Evolutionary conservation across 2,797 vertebrate species (phyloP), one percentile per base, ranked within the genome.

Genomic region (Remorina albescens): DNA sequence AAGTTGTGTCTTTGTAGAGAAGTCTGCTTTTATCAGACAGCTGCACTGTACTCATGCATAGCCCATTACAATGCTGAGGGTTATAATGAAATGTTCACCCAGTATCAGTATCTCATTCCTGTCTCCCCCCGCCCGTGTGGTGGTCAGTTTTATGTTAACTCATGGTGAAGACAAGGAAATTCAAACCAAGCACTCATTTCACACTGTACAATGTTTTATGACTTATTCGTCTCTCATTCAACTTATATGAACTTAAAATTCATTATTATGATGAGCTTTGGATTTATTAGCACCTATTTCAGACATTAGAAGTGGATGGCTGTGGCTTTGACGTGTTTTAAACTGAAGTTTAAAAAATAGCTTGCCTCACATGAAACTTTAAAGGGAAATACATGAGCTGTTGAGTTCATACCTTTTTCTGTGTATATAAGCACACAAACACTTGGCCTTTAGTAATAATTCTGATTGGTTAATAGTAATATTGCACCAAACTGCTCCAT

Each of bases 1-100:
- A 65, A 73, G 67, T 70, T 55, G 72, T 51, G 79, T 77, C 74
- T 84, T 87, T 82, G 62, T 79, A 61, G 47, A 81, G 69, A 23
- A 53, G 57, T 56, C 16, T 32, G 42, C 76, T 67, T 83, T 90
- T 82, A 87, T 87, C 76, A 67, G 21, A 60, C 49, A 3, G 28
- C 18, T 30, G 55, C 28, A 46, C 49, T 34, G 23, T 34, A 80
- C 53, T 67, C 41, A 63, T 74, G 79, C 53, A 32, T 12, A 47
- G 49, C 39, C 47, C 15, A 49, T 82, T 59, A 80, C 53, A 74
- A 62, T 37, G 36, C 25, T 36, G 39, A 30, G 70, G 59, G 69
- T 85, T 85, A 75, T 30, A 71, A 78, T 70, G 65, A 80, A 83
- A 85, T 34, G 30, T 68, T 80, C 49, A 23, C 26, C 42, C 71